Evolutionary conservation across 2,113 vertebrate genomes (phyloP).

Genomic region (Pycnonotus jocosus): DNA sequence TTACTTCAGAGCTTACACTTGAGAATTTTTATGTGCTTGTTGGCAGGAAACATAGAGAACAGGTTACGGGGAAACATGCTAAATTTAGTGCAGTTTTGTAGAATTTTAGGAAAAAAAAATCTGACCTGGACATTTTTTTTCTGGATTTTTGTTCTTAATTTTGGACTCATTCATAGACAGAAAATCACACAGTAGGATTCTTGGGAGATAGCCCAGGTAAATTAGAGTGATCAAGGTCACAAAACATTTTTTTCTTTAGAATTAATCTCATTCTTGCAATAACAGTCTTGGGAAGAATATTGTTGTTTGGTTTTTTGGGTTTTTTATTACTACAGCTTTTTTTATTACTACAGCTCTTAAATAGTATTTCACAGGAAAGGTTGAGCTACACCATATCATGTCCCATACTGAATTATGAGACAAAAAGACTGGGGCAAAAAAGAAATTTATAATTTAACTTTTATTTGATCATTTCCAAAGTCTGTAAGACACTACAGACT

Average conservation of each 20-base stretch:
- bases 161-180: neutral
- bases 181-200: neutral
- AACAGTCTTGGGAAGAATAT: neutral
- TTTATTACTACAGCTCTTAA: neutral
- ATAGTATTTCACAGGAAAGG: neutral
- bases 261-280: neutral
- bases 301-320: neutral
- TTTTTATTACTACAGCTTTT: neutral
- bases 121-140: neutral
- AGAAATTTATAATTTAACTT: neutral
- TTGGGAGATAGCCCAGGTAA: neutral
- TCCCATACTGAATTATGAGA: neutral
- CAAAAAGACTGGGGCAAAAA: neutral
- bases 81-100: neutral
- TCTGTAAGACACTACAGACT: neutral
- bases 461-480: neutral
- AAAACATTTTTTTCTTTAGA: neutral
- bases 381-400: neutral
- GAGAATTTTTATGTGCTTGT: neutral
- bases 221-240: neutral
- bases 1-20: neutral
- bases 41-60: neutral
- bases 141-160: neutral
- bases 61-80: neutral
- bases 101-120: neutral